Conservation (phyloP, 2,888 invertebrate genomes). For the Xanthorhoe spadicearia region DNA sequence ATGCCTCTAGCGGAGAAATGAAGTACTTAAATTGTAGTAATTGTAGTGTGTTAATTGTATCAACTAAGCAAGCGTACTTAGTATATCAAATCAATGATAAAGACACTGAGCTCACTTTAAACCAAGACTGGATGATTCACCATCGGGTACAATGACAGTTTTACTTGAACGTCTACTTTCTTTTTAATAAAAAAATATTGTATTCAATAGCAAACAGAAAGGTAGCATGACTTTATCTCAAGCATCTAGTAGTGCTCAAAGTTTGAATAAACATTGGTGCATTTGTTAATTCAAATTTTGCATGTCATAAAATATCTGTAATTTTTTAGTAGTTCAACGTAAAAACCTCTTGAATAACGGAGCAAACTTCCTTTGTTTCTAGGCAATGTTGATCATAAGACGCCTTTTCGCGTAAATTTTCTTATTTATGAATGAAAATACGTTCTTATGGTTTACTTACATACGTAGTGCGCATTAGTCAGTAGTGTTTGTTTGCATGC, state of each 20-base stretch:
- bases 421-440: not conserved
- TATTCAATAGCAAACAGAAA: not conserved
- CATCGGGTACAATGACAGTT: not conserved
- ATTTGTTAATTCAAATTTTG: not conserved
- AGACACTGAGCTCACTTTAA: not conserved
- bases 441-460: not conserved
- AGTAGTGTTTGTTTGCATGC: slow-evolving; percentile 82
- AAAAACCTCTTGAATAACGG: slow-evolving; percentile 20
- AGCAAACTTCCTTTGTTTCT: not conserved
- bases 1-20: too few relatives aligned
- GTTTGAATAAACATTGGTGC: not conserved
- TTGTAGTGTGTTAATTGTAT: too few relatives aligned
- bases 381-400: too few relatives aligned
- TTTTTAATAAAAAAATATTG: too few relatives aligned
- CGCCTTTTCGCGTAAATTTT: too few relatives aligned
- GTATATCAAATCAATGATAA: too few relatives aligned
- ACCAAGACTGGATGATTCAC: not conserved
- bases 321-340: slow-evolving; percentile 3
- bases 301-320: not conserved
- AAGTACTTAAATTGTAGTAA: too few relatives aligned
- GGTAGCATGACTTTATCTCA: not conserved
- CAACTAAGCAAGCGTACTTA: too few relatives aligned
- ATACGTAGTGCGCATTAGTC: slow-evolving; percentile 57
- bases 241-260: not conserved
- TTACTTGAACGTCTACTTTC: too few relatives aligned